phyloP scores from a whole-genome alignment of 1,140 invertebrate genomes.

The Gyrodactylus salaris region DNA sequence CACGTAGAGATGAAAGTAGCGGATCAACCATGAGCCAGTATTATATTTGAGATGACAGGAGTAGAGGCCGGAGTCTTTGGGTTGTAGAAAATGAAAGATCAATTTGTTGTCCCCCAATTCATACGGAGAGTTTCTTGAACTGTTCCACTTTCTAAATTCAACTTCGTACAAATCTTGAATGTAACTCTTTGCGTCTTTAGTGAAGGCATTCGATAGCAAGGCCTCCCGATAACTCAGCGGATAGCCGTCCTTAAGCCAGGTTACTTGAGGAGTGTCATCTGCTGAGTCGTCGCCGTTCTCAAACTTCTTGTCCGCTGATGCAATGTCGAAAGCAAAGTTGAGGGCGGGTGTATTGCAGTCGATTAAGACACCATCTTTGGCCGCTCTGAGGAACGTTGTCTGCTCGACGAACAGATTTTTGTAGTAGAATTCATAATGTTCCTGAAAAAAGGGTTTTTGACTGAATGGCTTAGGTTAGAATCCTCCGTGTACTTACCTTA shows the following conservation, averaged over 20 bases:
- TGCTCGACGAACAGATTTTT: neutral
- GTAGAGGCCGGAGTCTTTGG: neutral
- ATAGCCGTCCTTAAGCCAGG: neutral
- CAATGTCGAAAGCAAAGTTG: neutral
- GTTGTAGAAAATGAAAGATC: neutral
- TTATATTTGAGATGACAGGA: neutral
- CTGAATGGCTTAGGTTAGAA: no score
- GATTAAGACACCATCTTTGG: neutral
- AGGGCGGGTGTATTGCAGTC: neutral
- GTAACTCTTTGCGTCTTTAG: neutral
- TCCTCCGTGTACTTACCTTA: no score
- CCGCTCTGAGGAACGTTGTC: neutral
- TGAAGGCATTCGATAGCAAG: neutral
- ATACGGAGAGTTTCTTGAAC: neutral
- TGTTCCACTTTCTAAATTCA: neutral
- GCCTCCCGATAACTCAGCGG: neutral
- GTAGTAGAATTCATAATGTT: neutral
- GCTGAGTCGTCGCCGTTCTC: neutral
- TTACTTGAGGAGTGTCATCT: neutral
- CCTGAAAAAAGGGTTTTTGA: no score
- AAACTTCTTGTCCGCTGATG: neutral
- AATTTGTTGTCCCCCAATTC: neutral
- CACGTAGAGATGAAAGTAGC: neutral
- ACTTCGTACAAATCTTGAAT: neutral
- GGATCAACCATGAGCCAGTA: neutral